phyloP scores from a whole-genome alignment of 1,140 invertebrate genomes.

The Anastrepha ludens region DNA sequence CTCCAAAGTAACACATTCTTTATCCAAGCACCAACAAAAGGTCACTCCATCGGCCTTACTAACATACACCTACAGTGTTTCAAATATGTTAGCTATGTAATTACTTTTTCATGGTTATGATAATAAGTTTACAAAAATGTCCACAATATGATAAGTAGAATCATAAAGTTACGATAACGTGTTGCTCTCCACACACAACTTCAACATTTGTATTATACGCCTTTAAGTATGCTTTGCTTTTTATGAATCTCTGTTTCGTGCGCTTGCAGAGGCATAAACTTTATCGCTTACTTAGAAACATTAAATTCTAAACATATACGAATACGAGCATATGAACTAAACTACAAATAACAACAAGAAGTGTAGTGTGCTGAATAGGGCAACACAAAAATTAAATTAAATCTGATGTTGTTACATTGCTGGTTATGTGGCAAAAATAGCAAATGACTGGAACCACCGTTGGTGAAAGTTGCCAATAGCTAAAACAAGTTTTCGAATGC shows the following conservation, averaged over 20 bases:
- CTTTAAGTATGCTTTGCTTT: background rate
- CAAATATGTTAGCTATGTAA: background rate
- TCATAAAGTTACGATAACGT: background rate
- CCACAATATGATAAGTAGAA: background rate
- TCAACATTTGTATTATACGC: background rate
- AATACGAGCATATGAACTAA: background rate
- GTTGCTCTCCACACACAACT: background rate
- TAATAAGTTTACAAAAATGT: background rate
- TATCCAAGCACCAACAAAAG: background rate
- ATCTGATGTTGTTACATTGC: background rate
- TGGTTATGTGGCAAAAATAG: background rate
- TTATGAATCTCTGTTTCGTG: background rate
- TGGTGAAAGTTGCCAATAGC: background rate
- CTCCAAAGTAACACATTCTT: no score
- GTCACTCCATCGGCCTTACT: background rate
- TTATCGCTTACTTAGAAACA: no score
- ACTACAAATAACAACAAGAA: background rate
- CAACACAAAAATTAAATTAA: background rate
- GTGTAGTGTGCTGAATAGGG: background rate
- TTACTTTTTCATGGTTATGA: background rate
- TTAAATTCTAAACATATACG: background rate
- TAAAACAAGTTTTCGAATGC: background rate
- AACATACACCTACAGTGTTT: background rate
- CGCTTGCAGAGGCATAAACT: background rate
- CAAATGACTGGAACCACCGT: background rate